Percentiles rank a stretch among this genome's conserved stretches.
Evolutionary conservation across 2,113 vertebrate genomes (phyloP).

Genomic region (Crotalus horridus): DNA sequence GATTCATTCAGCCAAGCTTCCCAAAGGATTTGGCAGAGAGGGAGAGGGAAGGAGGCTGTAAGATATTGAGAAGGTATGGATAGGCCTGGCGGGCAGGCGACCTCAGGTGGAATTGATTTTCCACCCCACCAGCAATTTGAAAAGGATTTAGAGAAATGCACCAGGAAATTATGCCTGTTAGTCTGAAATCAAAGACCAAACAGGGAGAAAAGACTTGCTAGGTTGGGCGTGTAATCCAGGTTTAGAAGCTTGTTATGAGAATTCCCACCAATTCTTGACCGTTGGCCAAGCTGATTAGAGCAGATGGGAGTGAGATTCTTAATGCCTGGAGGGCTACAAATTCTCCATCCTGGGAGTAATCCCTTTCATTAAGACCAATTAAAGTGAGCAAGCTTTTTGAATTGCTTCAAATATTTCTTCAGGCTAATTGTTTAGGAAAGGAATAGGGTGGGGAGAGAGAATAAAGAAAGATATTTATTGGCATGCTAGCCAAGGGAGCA

Average conservation of each 20-base stretch:
- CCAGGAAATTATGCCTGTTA: not conserved
- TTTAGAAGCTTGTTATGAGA: not conserved
- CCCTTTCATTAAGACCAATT: not conserved
- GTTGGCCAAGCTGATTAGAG: not conserved
- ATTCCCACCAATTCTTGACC: not conserved
- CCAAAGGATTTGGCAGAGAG: slow-evolving; percentile 2
- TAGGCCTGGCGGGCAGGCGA: not conserved
- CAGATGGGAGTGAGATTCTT: not conserved
- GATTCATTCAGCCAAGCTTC: slow-evolving; percentile 4
- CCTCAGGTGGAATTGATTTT: not conserved
- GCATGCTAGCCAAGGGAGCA: not conserved
- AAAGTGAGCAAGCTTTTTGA: not conserved
- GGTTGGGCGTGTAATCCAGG: not conserved
- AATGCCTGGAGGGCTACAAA: not conserved
- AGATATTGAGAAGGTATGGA: not conserved
- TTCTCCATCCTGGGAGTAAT: not conserved
- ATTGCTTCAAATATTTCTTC: not conserved
- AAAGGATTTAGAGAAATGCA: not conserved
- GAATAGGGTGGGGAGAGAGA: not conserved
- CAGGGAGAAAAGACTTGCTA: not conserved
- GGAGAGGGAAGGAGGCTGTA: not conserved
- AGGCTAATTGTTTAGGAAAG: not conserved
- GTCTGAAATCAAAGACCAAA: not conserved
- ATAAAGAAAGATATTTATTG: not conserved
- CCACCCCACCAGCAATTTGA: not conserved